Evolutionary conservation across 2,888 invertebrate species (phyloP), one percentile per base, ranked within the genome.

Genomic region (Bellardia bayeri): DNA sequence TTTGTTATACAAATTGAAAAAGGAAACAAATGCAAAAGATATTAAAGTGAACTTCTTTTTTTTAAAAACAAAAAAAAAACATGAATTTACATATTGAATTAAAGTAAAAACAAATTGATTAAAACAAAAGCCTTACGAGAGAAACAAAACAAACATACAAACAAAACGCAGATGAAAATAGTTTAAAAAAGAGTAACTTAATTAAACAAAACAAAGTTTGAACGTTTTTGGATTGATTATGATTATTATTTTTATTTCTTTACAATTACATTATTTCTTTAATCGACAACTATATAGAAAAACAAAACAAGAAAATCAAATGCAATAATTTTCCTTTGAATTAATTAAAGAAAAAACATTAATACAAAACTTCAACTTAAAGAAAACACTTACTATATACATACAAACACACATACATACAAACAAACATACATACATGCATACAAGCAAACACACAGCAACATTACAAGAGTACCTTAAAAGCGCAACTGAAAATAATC

Each of bases 181-280:
- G 63, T 71, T 75, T 37, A 76, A 74, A 82, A 69, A 78, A 16
- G 51, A 68, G 49, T 8, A 71, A 56, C 42, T 63, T 71, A 64
- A 64, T 64, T 49, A 64, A 76, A 69, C 56, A 45, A 30, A 87
- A 88, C 85, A 89, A 89, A 89, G 88, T 92, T 92, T 92, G 93
- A 93, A 93, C 93, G 93, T 93, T 93, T 93, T 93, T 93, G 87
- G 93, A 93, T 91, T 93, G 93, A 88, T 80, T 66, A 87, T 85
- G 72, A 88, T 49, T 79, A 75, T 74, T 75, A 61, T 79, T 71
- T 71, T 9, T 72, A 45, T 3, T 81, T 69, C 40, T 23, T 58
- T 56, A n/a, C n/a, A n/a, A n/a, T 72, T 16, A 66, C 30, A 72
- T 63, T 61, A 40, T 64, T 51, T 51, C 68, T n/a, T 16, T 64